A percentile compares a stretch with the other conserved stretches of the same genome.
Conservation (phyloP, 2,888 invertebrate species). For the Gastrophysa polygoni region DNA sequence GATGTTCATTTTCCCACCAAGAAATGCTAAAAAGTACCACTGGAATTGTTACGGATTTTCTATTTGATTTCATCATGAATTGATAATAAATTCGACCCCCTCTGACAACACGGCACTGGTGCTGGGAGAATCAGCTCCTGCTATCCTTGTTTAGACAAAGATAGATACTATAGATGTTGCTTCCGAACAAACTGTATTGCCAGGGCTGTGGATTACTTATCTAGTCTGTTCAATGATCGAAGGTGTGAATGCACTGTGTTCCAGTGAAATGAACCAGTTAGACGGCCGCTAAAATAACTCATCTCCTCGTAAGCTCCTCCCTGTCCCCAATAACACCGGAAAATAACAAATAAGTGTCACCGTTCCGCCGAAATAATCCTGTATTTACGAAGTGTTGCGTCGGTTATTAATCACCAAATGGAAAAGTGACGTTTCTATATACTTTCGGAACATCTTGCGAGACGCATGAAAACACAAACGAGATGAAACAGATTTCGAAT, state of each 20-base stretch:
- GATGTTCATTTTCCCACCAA: too few species aligned
- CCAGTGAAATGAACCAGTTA: not conserved
- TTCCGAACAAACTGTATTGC: too few species aligned
- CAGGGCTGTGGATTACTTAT: too few species aligned
- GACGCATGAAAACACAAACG: not conserved
- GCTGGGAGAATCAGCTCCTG: too few species aligned
- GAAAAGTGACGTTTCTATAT: conserved; percentile 5
- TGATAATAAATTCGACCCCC: too few species aligned
- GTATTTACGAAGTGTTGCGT: conserved; percentile 18
- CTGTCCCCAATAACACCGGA: conserved; percentile 20
- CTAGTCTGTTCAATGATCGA: too few species aligned
- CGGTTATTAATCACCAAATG: conserved; percentile 9
- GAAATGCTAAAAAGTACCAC: too few species aligned
- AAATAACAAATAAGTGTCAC: conserved; percentile 25
- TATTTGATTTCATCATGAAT: too few species aligned
- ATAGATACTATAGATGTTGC: too few species aligned
- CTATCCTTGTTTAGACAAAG: too few species aligned
- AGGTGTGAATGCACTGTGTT: not conserved
- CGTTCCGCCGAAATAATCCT: conserved; percentile 20
- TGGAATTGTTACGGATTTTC: too few species aligned
- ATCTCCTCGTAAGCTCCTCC: conserved; percentile 4
- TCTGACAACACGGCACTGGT: too few species aligned
- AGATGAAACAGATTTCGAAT: not conserved
- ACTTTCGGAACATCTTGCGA: not conserved
- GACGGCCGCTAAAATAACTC: not conserved